Evolutionary conservation across 2,888 invertebrate species (phyloP).

Genomic region (Eilema caniola): DNA sequence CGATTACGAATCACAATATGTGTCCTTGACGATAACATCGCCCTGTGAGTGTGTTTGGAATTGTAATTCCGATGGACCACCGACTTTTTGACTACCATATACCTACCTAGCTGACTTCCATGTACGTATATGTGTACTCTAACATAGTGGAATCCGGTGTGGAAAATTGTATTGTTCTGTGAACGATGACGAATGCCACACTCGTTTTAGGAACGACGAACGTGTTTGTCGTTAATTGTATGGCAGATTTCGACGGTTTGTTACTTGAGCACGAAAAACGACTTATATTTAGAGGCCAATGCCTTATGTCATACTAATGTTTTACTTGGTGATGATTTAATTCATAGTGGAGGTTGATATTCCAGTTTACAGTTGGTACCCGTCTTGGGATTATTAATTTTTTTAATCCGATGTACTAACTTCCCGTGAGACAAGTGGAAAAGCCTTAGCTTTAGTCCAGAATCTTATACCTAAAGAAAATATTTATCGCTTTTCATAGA

Average conservation of each 20-base stretch:
- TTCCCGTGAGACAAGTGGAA: too few species aligned
- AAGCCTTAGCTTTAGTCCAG: too few species aligned
- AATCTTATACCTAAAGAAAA: too few species aligned
- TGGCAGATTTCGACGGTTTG: constrained; percentile 5
- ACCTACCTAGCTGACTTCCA: constrained; percentile 9
- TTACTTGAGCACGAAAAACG: constrained; percentile 11
- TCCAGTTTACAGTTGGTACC: background rate
- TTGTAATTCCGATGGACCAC: constrained; percentile 80
- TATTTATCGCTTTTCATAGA: too few species aligned
- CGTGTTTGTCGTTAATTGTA: constrained; percentile 20
- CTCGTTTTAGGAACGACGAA: constrained; percentile 21
- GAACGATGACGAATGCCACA: constrained; percentile 35
- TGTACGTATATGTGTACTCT: constrained; percentile 29
- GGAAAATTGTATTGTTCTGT: constrained; percentile 57
- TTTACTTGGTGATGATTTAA: background rate
- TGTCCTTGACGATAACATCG: constrained; percentile 81
- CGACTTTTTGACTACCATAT: constrained; percentile 64
- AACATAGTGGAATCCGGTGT: constrained; percentile 49
- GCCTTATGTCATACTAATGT: constrained; percentile 7
- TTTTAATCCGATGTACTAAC: too few species aligned
- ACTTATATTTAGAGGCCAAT: background rate
- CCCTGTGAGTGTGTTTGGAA: constrained; percentile 69
- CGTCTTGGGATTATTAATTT: too few species aligned
- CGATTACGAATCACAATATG: constrained; percentile 79
- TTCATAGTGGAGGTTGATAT: background rate